Conservation (phyloP, 2,797 vertebrate genomes). For the Sorex maritimensis region DNA sequence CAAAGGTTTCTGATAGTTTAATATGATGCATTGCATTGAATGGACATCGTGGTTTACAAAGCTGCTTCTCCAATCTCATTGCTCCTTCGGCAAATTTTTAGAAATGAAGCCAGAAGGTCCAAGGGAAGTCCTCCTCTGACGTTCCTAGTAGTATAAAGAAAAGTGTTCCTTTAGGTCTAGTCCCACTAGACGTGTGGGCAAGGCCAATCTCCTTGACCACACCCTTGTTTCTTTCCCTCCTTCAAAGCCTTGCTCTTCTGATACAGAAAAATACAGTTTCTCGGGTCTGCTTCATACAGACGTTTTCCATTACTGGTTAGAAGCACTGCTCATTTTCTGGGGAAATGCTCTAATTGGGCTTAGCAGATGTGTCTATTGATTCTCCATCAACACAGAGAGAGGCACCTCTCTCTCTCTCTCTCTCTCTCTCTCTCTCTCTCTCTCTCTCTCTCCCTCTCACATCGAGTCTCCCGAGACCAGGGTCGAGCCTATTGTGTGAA, state of each 20-base stretch:
- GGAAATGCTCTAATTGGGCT: conserved; percentile 38
- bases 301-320: conserved; percentile 34
- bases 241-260: conserved; percentile 49
- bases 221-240: not conserved
- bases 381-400: not conserved
- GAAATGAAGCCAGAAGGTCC: conserved; percentile 61
- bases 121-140: conserved; percentile 6
- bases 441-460: not conserved
- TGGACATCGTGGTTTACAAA: conserved; percentile 22
- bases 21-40: conserved; percentile 13
- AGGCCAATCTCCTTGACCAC: not conserved
- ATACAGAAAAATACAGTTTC: conserved; percentile 19
- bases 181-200: not conserved
- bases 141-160: not conserved
- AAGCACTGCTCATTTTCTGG: conserved; percentile 22
- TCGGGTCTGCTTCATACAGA: conserved; percentile 7
- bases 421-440: not conserved
- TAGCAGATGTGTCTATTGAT: not conserved
- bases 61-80: not conserved
- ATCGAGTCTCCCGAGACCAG: conserved; percentile 20
- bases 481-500: not conserved
- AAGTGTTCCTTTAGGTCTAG: not conserved
- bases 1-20: conserved; percentile 17
- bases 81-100: conserved; percentile 57
- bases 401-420: not conserved